Evolutionary conservation across 2,888 invertebrate species (phyloP), one percentile per base, ranked within the genome.

Genomic region (Myopa tessellatipennis): DNA sequence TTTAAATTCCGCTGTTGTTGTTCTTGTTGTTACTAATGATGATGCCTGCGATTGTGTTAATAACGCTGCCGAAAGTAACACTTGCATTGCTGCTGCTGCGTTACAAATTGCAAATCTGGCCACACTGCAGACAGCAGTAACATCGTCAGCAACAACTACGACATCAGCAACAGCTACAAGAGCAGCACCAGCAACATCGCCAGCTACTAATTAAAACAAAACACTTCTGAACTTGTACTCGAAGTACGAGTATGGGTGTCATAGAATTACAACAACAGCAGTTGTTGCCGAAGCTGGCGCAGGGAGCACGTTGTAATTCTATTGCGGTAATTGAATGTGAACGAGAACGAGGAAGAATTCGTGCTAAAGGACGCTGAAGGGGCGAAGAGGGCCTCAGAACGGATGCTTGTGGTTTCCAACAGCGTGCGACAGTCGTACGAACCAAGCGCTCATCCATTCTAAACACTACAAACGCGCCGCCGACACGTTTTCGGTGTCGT

Each of bases 301-400:
- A 26, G 26, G 26, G 26, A 69, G 38, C 69, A 69, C 69, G 50
- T n/a, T 52, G 69, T 69, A 69, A 69, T 69, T 69, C 50, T 52
- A 69, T 69, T 69, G 45, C 45, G 26, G 69, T 69, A 69, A 69
- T 69, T 69, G 52, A 69, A 69, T 69, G 69, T 40, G 26, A 52
- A 69, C 18, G 14, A 26, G 63, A 65, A 36, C 10, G 14, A 65
- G 36, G 36, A 65, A 16, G 26, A 36, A 36, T 65, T 65, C 38
- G 34, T 65, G 63, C 34, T 50, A 50, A 8, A 50, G 10, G 8
- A 50, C 50, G 50, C 50, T 14, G 3, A 50, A 1, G 50, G 50
- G 14, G 50, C 8, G 50, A 50, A 50, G 14, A 10, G 50, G 14
- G 14, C 0, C 14, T 50, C 14, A 50, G 50, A 10, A 14, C 50